Evolutionary conservation across 2,888 invertebrate genomes (phyloP).

Genomic region (Eurytoma adleriae): DNA sequence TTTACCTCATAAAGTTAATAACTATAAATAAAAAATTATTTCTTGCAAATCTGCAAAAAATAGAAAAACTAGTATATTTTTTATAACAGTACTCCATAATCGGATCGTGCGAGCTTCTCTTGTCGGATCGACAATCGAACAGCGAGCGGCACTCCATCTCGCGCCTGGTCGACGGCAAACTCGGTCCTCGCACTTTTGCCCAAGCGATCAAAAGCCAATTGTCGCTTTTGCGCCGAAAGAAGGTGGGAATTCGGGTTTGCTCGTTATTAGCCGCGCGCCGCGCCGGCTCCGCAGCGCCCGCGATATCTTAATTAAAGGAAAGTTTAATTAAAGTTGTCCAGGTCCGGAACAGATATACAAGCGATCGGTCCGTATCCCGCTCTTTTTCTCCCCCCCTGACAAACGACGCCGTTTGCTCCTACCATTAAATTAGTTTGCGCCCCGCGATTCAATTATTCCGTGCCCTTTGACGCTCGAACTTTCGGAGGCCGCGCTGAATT

Average conservation of each 20-base stretch:
- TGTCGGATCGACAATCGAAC: too few species aligned
- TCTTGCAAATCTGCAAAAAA: too few species aligned
- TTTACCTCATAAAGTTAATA: too few species aligned
- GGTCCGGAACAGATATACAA: not conserved
- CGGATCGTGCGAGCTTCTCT: too few species aligned
- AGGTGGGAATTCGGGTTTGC: too few species aligned
- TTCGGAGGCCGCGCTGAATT: not conserved
- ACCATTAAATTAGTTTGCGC: conserved; percentile 42
- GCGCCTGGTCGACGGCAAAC: too few species aligned
- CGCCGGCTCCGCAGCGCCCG: not conserved
- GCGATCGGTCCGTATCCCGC: conserved; percentile 1
- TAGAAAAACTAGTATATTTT: too few species aligned
- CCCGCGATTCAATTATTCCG: conserved; percentile 41
- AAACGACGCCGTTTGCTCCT: conserved; percentile 38
- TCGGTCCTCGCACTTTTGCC: not conserved
- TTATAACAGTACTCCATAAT: too few species aligned
- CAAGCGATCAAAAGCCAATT: conserved; percentile 10
- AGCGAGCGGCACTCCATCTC: too few species aligned
- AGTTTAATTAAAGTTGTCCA: conserved; percentile 42
- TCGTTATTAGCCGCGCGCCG: too few species aligned
- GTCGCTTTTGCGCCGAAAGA: conserved; percentile 2
- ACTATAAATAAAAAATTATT: too few species aligned
- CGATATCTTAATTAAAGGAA: conserved; percentile 45
- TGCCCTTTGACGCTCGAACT: conserved; percentile 26
- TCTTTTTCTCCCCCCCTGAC: conserved; percentile 18